Evolutionary conservation across 2,888 invertebrate genomes (phyloP).

Genomic region (Serripes groenlandicus): DNA sequence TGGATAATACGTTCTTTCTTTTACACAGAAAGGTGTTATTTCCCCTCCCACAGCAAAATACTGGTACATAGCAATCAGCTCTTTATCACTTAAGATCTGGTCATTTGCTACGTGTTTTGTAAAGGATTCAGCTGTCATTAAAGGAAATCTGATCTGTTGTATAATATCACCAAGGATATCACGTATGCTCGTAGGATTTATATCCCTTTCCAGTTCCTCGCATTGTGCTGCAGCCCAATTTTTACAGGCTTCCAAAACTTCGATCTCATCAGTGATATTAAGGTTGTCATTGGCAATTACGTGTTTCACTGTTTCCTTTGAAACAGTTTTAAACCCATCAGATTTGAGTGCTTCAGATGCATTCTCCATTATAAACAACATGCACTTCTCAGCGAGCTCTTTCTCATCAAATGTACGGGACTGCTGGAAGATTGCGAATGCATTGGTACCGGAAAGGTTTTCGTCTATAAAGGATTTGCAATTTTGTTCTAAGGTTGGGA

Average conservation of each 20-base stretch:
- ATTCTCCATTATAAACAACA: constrained; percentile 19
- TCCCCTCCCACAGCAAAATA: background rate
- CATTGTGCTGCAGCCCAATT: constrained; percentile 68
- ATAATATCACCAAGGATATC: constrained; percentile 62
- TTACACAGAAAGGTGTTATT: background rate
- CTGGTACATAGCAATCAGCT: background rate
- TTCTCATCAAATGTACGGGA: constrained; percentile 67
- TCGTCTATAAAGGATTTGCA: constrained; percentile 90
- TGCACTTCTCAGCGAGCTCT: constrained; percentile 88
- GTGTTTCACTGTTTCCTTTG: constrained; percentile 89
- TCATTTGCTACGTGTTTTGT: constrained; percentile 12
- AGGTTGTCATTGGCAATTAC: constrained; percentile 91
- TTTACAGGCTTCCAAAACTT: constrained; percentile 62
- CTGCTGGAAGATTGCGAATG: constrained; percentile 82
- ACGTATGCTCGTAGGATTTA: constrained; percentile 39
- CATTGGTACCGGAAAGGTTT: constrained; percentile 86
- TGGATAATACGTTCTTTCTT: background rate
- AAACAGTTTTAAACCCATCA: constrained; percentile 89
- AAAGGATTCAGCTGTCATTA: constrained; percentile 51
- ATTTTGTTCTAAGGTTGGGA: constrained; percentile 90
- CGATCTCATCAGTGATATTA: constrained; percentile 87
- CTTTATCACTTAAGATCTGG: background rate
- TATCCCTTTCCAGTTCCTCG: constrained; percentile 41
- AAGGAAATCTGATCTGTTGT: constrained; percentile 69
- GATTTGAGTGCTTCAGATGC: constrained; percentile 78